A percentile compares a stretch with the other conserved stretches of the same genome.
These are phyloP conservation scores for Spodoptera littoralis DNA, from an alignment of 2,888 invertebrate genomes.

Conservation along the genomic window DNA sequence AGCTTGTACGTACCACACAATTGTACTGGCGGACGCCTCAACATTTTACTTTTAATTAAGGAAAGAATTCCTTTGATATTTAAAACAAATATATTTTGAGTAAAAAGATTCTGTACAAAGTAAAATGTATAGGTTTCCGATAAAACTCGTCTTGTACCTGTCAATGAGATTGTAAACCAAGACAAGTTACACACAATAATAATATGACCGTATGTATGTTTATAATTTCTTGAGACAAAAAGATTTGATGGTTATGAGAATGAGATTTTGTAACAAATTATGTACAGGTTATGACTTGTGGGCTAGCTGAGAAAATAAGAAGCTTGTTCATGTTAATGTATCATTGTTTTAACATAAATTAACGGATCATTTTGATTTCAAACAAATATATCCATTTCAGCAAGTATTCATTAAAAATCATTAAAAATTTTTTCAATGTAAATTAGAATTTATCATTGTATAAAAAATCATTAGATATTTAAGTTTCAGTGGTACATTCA, in stretches of 20 bases:
- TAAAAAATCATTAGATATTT: no score
- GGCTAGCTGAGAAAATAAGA: constrained; percentile 49
- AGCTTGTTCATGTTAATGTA: constrained; percentile 49
- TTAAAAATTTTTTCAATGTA: no score
- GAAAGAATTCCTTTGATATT: no score
- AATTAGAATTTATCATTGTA: no score
- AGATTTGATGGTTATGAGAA: constrained; percentile 15
- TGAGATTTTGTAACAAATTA: constrained; percentile 26
- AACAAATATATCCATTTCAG: no score
- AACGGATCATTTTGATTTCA: neutral
- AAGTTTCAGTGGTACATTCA: no score
- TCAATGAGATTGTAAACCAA: constrained; percentile 30
- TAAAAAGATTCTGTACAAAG: neutral
- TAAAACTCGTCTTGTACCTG: constrained; percentile 30
- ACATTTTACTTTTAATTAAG: constrained; percentile 1
- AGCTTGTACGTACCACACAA: constrained; percentile 24
- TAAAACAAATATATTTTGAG: no score
- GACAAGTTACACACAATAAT: constrained; percentile 18
- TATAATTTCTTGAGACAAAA: constrained; percentile 27
- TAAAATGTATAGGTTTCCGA: constrained; percentile 22
- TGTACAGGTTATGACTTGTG: constrained; percentile 39
- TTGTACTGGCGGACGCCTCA: constrained; percentile 19
- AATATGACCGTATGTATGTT: constrained; percentile 9
- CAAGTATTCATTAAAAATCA: no score
- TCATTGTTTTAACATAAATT: constrained; percentile 7